Conservation (phyloP, 2,797 vertebrate species). For the Micropoecilia bifurca region DNA sequence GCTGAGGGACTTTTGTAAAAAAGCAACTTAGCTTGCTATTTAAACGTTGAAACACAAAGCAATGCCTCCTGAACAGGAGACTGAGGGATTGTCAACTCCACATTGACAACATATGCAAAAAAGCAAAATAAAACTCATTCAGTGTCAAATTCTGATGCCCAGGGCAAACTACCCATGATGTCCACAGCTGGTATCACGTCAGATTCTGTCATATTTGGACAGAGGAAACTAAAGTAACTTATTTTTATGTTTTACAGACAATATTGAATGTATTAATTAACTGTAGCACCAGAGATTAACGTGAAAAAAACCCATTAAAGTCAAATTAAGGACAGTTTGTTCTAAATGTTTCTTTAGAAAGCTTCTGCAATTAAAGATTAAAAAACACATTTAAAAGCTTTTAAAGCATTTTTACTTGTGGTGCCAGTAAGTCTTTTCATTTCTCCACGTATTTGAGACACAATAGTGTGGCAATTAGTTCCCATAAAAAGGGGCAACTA, state of each 20-base stretch:
- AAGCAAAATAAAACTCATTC: background rate
- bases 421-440: slow-evolving; percentile 7
- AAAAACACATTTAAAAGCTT: background rate
- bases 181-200: background rate
- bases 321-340: background rate
- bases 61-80: background rate
- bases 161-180: background rate
- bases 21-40: background rate
- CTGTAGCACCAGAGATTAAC: background rate
- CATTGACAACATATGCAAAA: background rate
- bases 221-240: background rate
- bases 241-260: background rate
- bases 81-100: background rate
- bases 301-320: background rate
- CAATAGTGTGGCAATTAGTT: background rate
- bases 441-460: slow-evolving; percentile 22
- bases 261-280: background rate
- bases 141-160: background rate
- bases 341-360: background rate
- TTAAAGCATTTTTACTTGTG: background rate
- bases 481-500: slow-evolving; percentile 4
- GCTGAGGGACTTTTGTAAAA: background rate
- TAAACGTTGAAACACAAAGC: background rate
- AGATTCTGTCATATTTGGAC: background rate
- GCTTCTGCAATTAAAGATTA: background rate